phyloP scores from a whole-genome alignment of 1,140 invertebrate species.

The Nomia melanderi region DNA sequence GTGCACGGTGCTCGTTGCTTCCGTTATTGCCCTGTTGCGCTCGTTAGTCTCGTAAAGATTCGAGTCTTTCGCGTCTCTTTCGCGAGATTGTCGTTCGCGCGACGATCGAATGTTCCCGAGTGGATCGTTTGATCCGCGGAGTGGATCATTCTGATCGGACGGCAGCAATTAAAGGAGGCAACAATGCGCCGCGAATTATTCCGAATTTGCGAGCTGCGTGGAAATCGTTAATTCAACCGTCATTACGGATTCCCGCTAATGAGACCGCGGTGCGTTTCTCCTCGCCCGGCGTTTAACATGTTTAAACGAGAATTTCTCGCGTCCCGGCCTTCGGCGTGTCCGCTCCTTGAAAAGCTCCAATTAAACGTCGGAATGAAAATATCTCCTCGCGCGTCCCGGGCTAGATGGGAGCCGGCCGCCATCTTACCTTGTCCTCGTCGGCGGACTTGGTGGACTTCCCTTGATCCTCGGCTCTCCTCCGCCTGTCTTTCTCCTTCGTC shows the following conservation, averaged over 20 bases:
- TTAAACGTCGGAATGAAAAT: no score
- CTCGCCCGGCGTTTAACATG: neutral
- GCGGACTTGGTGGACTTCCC: neutral
- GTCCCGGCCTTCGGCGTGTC: no score
- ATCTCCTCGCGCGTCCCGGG: no score
- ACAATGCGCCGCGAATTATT: conserved; percentile 15
- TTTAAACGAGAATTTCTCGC: neutral
- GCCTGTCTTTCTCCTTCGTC: conserved; percentile 34
- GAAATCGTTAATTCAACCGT: conserved; percentile 10
- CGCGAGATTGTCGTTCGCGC: no score
- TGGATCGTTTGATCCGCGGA: no score
- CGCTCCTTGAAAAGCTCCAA: no score
- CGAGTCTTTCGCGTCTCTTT: no score
- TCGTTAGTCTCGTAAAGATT: no score
- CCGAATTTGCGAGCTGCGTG: neutral
- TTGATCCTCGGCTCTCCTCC: conserved; percentile 18
- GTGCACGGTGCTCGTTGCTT: no score
- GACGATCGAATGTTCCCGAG: no score
- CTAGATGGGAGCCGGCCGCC: no score
- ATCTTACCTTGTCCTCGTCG: conserved; percentile 55
- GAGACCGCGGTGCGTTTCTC: conserved; percentile 10
- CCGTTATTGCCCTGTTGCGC: no score
- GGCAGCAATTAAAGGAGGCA: conserved; percentile 20
- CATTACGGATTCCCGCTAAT: neutral
- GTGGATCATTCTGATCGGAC: neutral